Evolutionary conservation across 1,140 invertebrate genomes (phyloP).

Genomic region (Nasonia longicornis): DNA sequence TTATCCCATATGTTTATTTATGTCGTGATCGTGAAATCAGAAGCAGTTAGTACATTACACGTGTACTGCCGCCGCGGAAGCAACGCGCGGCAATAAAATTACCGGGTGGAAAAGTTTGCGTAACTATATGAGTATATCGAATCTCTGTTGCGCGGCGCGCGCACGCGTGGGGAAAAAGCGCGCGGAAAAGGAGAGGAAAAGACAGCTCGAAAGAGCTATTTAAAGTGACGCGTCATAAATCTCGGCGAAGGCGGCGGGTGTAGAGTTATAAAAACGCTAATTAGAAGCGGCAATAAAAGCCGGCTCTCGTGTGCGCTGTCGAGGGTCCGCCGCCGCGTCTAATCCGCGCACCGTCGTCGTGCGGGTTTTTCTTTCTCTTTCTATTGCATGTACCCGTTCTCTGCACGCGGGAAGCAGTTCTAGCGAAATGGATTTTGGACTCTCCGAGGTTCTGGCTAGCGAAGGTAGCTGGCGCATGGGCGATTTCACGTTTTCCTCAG

Average conservation of each 20-base stretch:
- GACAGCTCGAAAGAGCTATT: neutral
- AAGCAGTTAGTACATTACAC: neutral
- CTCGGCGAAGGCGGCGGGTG: neutral
- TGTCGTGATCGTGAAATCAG: too few relatives aligned
- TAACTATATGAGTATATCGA: neutral
- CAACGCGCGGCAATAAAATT: slow-evolving; percentile 18
- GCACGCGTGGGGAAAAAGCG: slow-evolving; percentile 15
- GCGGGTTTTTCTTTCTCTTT: neutral
- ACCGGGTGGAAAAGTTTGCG: slow-evolving; percentile 27
- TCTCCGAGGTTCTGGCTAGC: too few relatives aligned
- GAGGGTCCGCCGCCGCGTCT: neutral
- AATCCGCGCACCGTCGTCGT: neutral
- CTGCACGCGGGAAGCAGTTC: too few relatives aligned
- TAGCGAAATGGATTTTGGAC: too few relatives aligned
- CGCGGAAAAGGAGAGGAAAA: neutral
- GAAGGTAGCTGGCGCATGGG: too few relatives aligned
- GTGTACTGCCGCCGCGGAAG: neutral
- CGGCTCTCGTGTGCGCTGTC: too few relatives aligned
- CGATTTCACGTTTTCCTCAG: too few relatives aligned
- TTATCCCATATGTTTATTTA: too few relatives aligned
- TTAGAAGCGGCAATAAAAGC: slow-evolving; percentile 17
- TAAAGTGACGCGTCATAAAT: slow-evolving; percentile 26
- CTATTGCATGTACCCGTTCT: neutral
- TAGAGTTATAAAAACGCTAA: slow-evolving; percentile 20
- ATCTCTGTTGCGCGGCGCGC: neutral